Evolutionary conservation across 2,113 vertebrate genomes (phyloP).

Genomic region (Emydocephalus ijimae): DNA sequence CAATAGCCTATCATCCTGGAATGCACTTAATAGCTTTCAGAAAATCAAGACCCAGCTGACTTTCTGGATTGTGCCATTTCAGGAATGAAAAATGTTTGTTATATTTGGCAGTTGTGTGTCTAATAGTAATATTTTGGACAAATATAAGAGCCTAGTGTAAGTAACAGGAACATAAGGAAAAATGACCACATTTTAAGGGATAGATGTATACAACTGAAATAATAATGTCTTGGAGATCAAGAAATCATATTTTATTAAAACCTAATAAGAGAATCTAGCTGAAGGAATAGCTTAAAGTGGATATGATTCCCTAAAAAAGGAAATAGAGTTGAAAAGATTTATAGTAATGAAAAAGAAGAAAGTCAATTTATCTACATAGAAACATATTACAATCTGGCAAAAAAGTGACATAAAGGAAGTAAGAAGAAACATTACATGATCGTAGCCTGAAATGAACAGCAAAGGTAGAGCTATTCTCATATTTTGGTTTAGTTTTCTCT

Average conservation of each 20-base stretch:
- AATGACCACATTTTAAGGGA: neutral
- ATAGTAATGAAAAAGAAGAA: neutral
- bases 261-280: neutral
- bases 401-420: neutral
- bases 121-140: neutral
- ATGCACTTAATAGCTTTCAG: neutral
- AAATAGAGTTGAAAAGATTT: neutral
- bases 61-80: neutral
- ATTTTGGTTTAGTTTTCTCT: neutral
- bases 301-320: neutral
- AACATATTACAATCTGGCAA: neutral
- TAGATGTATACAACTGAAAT: neutral
- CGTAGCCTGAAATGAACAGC: neutral
- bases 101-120: neutral
- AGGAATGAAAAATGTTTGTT: neutral
- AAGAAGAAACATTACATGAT: neutral
- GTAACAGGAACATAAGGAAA: neutral
- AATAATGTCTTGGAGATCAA: neutral
- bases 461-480: neutral
- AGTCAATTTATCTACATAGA: neutral
- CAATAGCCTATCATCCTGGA: neutral
- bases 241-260: neutral
- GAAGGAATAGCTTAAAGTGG: neutral
- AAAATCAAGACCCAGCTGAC: neutral
- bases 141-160: neutral